Evolutionary conservation across 2,113 vertebrate species (phyloP).

Genomic region (Sminthopsis crassicaudata): DNA sequence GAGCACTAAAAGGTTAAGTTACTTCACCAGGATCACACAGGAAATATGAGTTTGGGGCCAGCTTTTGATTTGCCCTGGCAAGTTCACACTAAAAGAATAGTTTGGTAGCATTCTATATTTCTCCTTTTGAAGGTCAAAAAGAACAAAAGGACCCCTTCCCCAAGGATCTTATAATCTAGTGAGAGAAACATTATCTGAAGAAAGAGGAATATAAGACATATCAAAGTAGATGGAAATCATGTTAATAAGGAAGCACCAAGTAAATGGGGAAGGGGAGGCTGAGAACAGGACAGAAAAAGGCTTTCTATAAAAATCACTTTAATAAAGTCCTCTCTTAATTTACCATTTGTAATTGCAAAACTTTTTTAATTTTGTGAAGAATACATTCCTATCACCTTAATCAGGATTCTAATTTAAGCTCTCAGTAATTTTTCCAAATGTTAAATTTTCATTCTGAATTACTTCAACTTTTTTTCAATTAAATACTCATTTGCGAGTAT

Average conservation of each 20-base stretch:
- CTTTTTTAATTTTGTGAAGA: neutral
- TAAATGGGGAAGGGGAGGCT: too few species aligned
- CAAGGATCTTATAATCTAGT: too few species aligned
- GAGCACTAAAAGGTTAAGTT: neutral
- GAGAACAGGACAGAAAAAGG: too few species aligned
- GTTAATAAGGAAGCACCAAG: too few species aligned
- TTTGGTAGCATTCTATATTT: too few species aligned
- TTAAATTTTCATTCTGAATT: neutral
- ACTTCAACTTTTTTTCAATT: neutral
- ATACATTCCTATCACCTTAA: slow-evolving; percentile 7
- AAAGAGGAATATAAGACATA: too few species aligned
- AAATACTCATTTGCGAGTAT: neutral
- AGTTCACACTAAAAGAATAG: neutral
- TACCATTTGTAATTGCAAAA: neutral
- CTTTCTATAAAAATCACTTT: neutral
- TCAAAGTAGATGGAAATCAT: too few species aligned
- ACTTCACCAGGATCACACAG: neutral
- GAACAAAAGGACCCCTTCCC: too few species aligned
- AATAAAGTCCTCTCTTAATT: neutral
- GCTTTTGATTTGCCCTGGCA: neutral
- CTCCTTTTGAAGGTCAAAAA: too few species aligned
- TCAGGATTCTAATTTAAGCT: neutral
- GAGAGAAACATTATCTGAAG: too few species aligned
- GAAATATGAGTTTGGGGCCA: neutral
- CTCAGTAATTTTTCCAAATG: slow-evolving; percentile 10